These are phyloP conservation scores for Microtus agrestis DNA, from an alignment of 2,797 vertebrate species.

Conservation along the genomic window DNA sequence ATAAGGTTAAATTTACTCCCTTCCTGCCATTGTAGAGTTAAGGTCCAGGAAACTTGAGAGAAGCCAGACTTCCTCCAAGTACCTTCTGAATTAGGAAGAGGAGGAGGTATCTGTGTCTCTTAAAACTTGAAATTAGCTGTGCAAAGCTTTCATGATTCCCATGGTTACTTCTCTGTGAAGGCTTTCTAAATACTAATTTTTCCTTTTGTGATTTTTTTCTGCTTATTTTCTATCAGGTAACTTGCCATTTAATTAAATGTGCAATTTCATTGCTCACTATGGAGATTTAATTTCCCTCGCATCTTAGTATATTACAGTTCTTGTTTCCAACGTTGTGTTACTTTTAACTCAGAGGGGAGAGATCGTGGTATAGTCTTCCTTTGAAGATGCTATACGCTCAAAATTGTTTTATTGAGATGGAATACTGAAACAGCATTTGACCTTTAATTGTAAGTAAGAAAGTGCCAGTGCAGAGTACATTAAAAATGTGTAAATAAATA, in stretches of 20 bases:
- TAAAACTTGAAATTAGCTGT: not conserved
- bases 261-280: not conserved
- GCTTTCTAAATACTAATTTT: not conserved
- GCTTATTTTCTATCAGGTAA: not conserved
- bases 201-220: not conserved
- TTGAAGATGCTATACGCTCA: not conserved
- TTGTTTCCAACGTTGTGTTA: not conserved
- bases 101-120: not conserved
- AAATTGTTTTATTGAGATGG: not conserved
- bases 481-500: not conserved
- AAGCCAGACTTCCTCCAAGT: not conserved
- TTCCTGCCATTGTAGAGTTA: slow-evolving; percentile 21
- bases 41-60: not conserved
- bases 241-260: not conserved
- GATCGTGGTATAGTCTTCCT: not conserved
- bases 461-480: not conserved
- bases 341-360: not conserved
- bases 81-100: not conserved
- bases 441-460: not conserved
- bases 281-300: not conserved
- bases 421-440: not conserved
- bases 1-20: not conserved
- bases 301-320: not conserved
- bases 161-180: not conserved
- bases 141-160: not conserved